Evolutionary conservation across 2,888 invertebrate genomes (phyloP), one percentile per base, ranked within the genome.

Genomic region (Pelosia muscerda): DNA sequence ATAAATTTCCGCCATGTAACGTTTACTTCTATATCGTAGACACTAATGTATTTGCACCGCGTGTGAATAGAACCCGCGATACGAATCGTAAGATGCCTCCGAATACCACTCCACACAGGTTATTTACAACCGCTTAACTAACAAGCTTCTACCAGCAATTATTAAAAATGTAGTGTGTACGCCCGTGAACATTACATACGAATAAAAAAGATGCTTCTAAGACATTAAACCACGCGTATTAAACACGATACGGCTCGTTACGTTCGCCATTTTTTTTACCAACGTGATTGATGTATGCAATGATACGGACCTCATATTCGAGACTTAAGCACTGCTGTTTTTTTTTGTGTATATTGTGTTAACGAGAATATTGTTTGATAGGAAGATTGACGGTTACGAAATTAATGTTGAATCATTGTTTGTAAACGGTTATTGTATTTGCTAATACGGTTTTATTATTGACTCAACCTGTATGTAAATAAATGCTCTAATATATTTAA

Each of bases 211-310:
- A 49, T 23, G 54, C 42, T 60, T 22, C 23, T 25, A 53, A 58
- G 49, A 63, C 71, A 79, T 75, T 80, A 82, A n/a, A 78, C 76
- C 70, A 57, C 74, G 77, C 69, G 65, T 69, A 74, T 81, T 77
- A 71, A 71, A 77, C 74, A 73, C 66, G 81, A 65, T 69, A 77
- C 70, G 81, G 69, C 73, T 81, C 77, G 81, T 80, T 81, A 66
- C 63, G 22, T 61, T 58, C 58, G 66, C 66, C 65, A 69, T 63
- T 76, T 74, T 74, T 42, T 68, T 74, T 55, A 23, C 61, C 69
- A 67, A 74, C 66, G 69, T 79, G 79, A 79, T 79, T 78, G 79
- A 81, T 79, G 73, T 66, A 63, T 65, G 59, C 57, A 64, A 65
- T 66, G 66, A 74, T 74, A 78, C 63, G 75, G 53, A 63, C 53